Evolutionary conservation across 2,797 vertebrate species (phyloP), one percentile per base, ranked within the genome.

Genomic region (Crenichthys baileyi): DNA sequence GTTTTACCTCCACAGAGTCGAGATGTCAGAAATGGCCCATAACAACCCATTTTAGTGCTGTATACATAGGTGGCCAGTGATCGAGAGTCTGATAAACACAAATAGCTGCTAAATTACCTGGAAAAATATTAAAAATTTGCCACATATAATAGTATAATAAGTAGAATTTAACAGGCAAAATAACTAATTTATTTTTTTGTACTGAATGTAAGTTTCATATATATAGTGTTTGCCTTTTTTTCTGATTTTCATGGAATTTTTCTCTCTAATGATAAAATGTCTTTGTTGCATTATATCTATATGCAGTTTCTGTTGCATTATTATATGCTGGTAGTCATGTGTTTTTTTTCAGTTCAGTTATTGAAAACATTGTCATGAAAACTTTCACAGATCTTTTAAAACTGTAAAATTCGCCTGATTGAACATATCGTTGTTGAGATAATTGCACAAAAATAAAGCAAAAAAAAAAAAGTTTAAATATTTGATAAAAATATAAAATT

Each of bases 1-100:
- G 65, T 56, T 58, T 79, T 60, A 67, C 26, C 39, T 75, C 39
- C 67, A 44, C 72, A 76, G 70, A 82, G 77, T 75, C 83, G 75
- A 72, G 31, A 26, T 15, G 36, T 78, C 1, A 26, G 48, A 71
- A 75, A 56, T 61, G 7, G 8, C 2, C 76, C n/a, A 4, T 56
- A 78, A 51, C 13, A 44, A n/a, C 31, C 11, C 12, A 48, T 63
- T 22, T 63, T 24, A 70, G 18, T 9, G 48, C 1, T 63, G 18
- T 1, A 13, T 68, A 1, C 22, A 61, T 8, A 31, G 41, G 3
- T 4, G 55, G 41, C 22, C 1, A 41, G 22, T 55, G 67, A 46
- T 73, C 48, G 48, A 15, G 12, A 44, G 4, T 58, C 22, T 56
- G 55, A 4, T 60, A 7, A 75, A 67, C 7, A 26, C 5, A 61